Evolutionary conservation across 2,888 invertebrate genomes (phyloP).

Genomic region (Formica aserva): DNA sequence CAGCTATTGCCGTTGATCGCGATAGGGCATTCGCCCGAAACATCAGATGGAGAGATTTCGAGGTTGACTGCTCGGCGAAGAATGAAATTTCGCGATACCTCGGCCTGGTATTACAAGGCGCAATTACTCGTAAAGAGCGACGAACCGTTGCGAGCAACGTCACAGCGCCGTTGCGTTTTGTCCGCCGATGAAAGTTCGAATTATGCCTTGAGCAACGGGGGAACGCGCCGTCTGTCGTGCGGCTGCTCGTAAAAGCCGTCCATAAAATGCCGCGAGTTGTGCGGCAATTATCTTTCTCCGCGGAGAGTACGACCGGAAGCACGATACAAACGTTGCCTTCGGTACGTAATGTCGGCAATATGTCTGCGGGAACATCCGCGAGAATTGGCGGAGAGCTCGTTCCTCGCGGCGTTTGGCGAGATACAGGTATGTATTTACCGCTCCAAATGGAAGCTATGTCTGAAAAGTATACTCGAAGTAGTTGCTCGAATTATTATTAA

Average conservation of each 20-base stretch:
- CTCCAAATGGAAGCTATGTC: background rate
- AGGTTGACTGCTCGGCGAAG: background rate
- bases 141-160: conserved; percentile 24
- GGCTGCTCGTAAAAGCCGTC: conserved; percentile 57
- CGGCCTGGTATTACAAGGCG: conserved; percentile 45
- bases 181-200: conserved; percentile 58
- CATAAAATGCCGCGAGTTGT: conserved; percentile 61
- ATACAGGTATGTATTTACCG: background rate
- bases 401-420: conserved; percentile 43
- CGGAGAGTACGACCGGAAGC: conserved; percentile 12
- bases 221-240: conserved; percentile 30
- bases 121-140: conserved; percentile 57
- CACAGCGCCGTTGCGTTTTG: conserved; percentile 19
- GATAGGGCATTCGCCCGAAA: background rate
- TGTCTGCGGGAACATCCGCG: conserved; percentile 52
- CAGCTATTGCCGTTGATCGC: background rate
- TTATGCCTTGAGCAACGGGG: conserved; percentile 59
- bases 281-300: conserved; percentile 46
- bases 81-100: conserved; percentile 23
- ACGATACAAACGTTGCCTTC: conserved; percentile 18
- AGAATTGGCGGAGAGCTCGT: conserved; percentile 55
- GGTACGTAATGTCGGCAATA: conserved; percentile 8
- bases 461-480: conserved; percentile 21
- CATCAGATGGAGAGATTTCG: background rate
- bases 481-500: background rate